Evolutionary conservation across 2,888 invertebrate genomes (phyloP).

Genomic region (Tachina grossa): DNA sequence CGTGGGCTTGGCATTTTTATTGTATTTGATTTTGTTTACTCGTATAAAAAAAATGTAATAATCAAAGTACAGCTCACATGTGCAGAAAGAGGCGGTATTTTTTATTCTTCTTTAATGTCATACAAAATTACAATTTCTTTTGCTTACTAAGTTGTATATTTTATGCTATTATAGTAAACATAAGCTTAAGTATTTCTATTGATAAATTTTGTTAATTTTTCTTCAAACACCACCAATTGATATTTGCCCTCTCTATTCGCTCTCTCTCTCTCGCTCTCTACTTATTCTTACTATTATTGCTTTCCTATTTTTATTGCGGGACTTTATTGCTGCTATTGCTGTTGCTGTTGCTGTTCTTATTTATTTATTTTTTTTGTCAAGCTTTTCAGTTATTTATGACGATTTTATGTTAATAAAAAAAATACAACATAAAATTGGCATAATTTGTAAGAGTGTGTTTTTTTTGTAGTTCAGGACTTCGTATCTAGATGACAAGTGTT

Average conservation of each 20-base stretch:
- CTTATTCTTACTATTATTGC: neutral
- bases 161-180: constrained; percentile 14
- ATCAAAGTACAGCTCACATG: neutral
- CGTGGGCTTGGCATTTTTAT: constrained; percentile 35
- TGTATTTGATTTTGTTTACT: constrained; percentile 22
- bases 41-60: constrained; percentile 19
- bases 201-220: constrained; percentile 22
- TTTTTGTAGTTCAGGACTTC: constrained; percentile 7
- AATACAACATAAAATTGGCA: constrained; percentile 55
- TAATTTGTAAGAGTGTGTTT: constrained; percentile 37
- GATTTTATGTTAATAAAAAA: constrained; percentile 66
- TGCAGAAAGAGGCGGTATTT: constrained; percentile 13
- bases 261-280: neutral
- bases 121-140: constrained; percentile 18
- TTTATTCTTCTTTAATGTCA: constrained; percentile 33
- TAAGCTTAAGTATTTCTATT: constrained; percentile 31
- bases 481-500: neutral
- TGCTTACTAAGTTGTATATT: neutral
- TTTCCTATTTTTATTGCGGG: constrained; percentile 15
- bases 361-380: neutral
- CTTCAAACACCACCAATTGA: constrained; percentile 5
- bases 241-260: neutral
- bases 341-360: neutral
- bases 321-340: constrained; percentile 4
- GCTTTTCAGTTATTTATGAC: constrained; percentile 50